A percentile compares a stretch with the other conserved stretches of the same genome.
Conservation (phyloP, 1,140 invertebrate genomes). For the Heliconius hewitsoni region DNA sequence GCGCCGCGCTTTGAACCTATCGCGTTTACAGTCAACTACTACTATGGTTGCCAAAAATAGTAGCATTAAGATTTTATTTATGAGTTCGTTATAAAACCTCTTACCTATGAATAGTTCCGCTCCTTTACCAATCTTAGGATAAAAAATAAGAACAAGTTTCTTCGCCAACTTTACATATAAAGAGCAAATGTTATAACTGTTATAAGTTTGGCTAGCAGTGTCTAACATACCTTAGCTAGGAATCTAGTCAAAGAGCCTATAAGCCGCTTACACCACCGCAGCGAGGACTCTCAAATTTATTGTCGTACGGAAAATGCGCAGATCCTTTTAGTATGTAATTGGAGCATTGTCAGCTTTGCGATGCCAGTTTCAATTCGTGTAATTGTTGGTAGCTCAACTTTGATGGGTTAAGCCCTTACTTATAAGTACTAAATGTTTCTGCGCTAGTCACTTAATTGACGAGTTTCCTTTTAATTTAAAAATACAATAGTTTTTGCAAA, state of each 20-base stretch:
- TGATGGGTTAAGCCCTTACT: slow-evolving; percentile 14
- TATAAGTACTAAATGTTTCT: not conserved
- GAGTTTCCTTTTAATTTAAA: not conserved
- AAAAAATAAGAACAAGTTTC: too few species aligned
- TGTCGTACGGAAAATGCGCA: slow-evolving; percentile 39
- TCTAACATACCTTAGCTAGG: slow-evolving; percentile 17
- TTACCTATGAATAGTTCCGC: too few species aligned
- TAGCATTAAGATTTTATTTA: too few species aligned
- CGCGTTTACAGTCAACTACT: too few species aligned
- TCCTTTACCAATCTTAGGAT: too few species aligned
- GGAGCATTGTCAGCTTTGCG: slow-evolving; percentile 31
- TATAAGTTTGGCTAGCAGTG: not conserved
- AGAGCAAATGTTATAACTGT: not conserved
- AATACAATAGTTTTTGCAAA: not conserved
- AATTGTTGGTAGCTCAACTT: slow-evolving; percentile 8
- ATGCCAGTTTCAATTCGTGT: slow-evolving; percentile 19
- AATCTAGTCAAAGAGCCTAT: slow-evolving; percentile 41
- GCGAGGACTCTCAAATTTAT: slow-evolving; percentile 47
- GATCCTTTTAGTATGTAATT: slow-evolving; percentile 32
- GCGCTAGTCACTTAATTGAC: not conserved
- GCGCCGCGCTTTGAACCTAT: too few species aligned
- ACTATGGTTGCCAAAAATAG: too few species aligned
- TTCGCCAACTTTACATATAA: not conserved
- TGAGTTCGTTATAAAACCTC: too few species aligned
- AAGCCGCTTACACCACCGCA: slow-evolving; percentile 46